Percentiles rank a stretch among this genome's conserved stretches.
phyloP scores from a whole-genome alignment of 2,113 vertebrate genomes.

The Indri indri region DNA sequence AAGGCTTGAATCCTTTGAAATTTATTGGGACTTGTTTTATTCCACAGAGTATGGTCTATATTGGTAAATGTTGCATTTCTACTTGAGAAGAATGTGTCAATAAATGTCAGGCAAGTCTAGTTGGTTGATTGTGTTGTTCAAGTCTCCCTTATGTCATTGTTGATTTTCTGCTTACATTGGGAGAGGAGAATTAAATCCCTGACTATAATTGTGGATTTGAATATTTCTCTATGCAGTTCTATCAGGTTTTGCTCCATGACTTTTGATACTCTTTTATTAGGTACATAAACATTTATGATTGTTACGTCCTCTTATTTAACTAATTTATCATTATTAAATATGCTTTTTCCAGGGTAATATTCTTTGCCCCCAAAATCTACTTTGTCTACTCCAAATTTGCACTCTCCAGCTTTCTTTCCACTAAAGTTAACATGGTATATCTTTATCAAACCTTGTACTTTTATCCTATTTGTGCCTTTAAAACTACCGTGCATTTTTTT shows the following conservation, averaged over 20 bases:
- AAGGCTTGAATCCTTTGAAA: background rate
- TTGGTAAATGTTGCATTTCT: background rate
- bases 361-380: background rate
- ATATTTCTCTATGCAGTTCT: background rate
- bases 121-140: background rate
- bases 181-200: background rate
- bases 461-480: background rate
- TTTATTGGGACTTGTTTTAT: background rate
- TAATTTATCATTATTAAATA: slow-evolving; percentile 3
- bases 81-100: background rate
- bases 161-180: background rate
- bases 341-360: background rate
- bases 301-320: background rate
- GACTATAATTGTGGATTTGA: background rate
- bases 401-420: background rate
- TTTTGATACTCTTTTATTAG: background rate
- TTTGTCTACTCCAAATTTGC: background rate
- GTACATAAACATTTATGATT: background rate
- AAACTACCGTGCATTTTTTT: background rate
- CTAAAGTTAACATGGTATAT: background rate
- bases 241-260: background rate
- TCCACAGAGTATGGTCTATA: background rate
- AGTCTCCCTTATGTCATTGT: background rate
- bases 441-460: background rate
- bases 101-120: background rate